phyloP scores from a whole-genome alignment of 2,888 invertebrate species.

The Aphodius sticticus region DNA sequence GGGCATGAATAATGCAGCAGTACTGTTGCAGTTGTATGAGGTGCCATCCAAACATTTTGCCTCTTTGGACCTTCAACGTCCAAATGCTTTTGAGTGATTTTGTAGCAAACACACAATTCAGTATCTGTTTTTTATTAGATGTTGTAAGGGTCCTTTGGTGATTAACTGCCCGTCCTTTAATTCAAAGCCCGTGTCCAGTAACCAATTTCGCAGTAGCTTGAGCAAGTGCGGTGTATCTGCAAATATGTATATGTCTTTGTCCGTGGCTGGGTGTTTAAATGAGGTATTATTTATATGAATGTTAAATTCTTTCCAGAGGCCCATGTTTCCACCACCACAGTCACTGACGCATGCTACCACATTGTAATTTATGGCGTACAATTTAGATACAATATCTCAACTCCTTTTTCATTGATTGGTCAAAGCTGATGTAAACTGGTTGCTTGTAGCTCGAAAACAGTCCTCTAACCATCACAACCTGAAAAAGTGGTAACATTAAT shows the following conservation, averaged over 20 bases:
- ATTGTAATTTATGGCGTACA: constrained; percentile 35
- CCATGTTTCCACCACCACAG: constrained; percentile 28
- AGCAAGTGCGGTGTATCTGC: constrained; percentile 42
- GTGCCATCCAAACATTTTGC: constrained; percentile 37
- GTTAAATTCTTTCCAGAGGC: too few species aligned
- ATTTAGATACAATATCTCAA: constrained; percentile 29
- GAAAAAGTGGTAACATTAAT: too few species aligned
- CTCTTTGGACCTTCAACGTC: constrained; percentile 36
- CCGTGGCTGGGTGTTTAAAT: too few species aligned
- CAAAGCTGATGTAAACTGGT: constrained; percentile 43
- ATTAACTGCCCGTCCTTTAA: constrained; percentile 21
- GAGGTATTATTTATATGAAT: too few species aligned
- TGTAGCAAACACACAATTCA: constrained; percentile 36
- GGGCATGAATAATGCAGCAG: too few species aligned
- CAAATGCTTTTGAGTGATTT: constrained; percentile 33
- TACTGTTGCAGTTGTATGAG: too few species aligned
- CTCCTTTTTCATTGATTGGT: constrained; percentile 42
- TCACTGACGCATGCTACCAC: constrained; percentile 40
- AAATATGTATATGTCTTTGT: constrained; percentile 37
- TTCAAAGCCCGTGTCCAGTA: constrained; percentile 39
- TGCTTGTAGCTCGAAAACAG: constrained; percentile 44
- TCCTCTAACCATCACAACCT: constrained; percentile 42
- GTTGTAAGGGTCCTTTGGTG: constrained; percentile 10
- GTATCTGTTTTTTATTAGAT: constrained; percentile 30
- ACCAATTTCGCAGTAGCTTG: constrained; percentile 41